A percentile compares a stretch with the other conserved stretches of the same genome.
Conservation (phyloP, 2,113 vertebrate species). For the Myocastor coypus region DNA sequence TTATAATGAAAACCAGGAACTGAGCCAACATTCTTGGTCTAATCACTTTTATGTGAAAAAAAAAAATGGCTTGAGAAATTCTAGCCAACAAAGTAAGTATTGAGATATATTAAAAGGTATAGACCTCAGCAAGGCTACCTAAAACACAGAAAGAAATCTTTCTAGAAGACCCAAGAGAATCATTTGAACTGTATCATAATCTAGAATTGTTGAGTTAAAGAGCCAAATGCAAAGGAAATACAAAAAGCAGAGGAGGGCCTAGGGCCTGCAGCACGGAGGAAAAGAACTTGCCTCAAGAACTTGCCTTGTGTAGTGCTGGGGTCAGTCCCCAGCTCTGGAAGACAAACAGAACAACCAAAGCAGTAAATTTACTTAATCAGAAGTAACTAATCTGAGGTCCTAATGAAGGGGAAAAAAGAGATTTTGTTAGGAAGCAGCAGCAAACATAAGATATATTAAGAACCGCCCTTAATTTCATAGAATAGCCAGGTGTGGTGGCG, state of each 20-base stretch:
- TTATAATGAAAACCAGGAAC: background rate
- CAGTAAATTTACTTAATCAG: background rate
- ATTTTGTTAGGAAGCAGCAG: background rate
- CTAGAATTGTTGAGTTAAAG: background rate
- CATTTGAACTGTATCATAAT: background rate
- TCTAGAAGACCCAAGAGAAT: background rate
- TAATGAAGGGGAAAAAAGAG: background rate
- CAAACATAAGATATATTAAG: background rate
- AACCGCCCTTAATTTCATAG: background rate
- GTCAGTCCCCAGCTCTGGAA: background rate
- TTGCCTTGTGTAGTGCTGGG: background rate
- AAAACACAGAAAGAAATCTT: background rate
- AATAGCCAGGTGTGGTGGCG: no score
- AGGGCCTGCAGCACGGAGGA: background rate
- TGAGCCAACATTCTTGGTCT: background rate
- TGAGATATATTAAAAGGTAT: background rate
- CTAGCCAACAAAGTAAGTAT: background rate
- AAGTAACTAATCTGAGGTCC: background rate
- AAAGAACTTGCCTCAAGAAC: background rate
- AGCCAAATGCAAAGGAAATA: background rate
- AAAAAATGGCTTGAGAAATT: background rate
- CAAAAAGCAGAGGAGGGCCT: background rate
- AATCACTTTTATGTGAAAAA: background rate
- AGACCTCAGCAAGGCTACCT: background rate
- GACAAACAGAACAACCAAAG: background rate